Base-by-base conservation (phyloP, 64 coral and sea anemone genomes). In the Porites australiensis region DNA sequence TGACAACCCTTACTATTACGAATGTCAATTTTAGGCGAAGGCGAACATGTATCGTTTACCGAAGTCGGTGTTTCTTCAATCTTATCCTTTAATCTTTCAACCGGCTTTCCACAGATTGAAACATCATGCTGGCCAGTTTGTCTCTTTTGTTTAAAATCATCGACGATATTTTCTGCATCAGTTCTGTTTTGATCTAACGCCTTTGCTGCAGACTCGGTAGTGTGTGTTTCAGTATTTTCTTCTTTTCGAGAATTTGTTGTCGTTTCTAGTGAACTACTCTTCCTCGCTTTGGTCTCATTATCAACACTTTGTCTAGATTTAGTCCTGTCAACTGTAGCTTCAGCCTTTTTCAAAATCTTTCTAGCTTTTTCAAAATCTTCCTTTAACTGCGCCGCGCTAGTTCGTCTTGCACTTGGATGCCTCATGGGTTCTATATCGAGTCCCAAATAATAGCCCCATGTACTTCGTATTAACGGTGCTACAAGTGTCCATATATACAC, bases 401-500 rank as follows among this genome's bases (percentile, higher is more conserved):
- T 89, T 27, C 93, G 86, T 89, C 93, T 92, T 13, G 79, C 93
- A 2, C 93, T 86, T 3, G 96, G 96, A 57, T 77, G 77, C 65
- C 93, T 72, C 3, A 50, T 45, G 13, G 89, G 51, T 44, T 71
- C 89, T 74, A 49, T 37, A 2, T 92, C 89, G 49, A 98, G 44
- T 3, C 96, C 96, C 45, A 98, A 77, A 64, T 95, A 95, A 59
- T 98, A 88, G 3, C 96, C 96, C 96, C 96, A 98, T 8, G 96
- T 92, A 50, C 79, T 79, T 18, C 92, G 94, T 79, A 98, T 98
- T 52, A 98, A 74, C 3, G 96, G 96, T 5, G 96, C 96, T 22
- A 98, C 93, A 77, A 98, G 58, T 6, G 96, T 98, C 96, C 96
- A 98, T 90, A 98, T 98, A 21, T 91, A 98, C 13, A 98, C 86